These are phyloP conservation scores for Drosophila kuntzei DNA, from an alignment of 2,888 invertebrate species.

Conservation along the genomic window DNA sequence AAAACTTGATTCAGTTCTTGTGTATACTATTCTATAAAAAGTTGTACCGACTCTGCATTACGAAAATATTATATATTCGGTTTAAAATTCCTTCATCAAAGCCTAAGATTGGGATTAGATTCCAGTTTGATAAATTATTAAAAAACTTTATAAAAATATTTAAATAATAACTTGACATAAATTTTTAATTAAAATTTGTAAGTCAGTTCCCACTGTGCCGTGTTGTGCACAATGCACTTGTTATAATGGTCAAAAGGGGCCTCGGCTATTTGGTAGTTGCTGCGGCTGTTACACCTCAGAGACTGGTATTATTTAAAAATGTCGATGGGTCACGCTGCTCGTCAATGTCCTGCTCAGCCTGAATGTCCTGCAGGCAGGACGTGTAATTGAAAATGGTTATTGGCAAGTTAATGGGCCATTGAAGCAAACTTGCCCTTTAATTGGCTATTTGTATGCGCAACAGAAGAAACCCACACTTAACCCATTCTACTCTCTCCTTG, in stretches of 20 bases:
- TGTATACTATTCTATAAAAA: no score
- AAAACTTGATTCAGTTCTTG: no score
- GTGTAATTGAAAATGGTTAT: conserved; percentile 79
- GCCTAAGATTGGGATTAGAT: no score
- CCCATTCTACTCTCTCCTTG: neutral
- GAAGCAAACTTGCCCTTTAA: conserved; percentile 52
- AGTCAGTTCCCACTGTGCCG: conserved; percentile 26
- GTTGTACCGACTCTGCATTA: no score
- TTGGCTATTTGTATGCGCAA: conserved; percentile 73
- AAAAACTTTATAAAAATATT: no score
- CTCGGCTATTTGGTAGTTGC: conserved; percentile 43
- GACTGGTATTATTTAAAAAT: conserved; percentile 77
- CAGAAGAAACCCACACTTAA: conserved; percentile 5
- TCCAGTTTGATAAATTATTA: no score
- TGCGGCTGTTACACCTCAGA: conserved; percentile 58
- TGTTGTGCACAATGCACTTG: conserved; percentile 28
- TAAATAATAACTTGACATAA: neutral
- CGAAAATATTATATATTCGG: no score
- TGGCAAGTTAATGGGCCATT: conserved; percentile 72
- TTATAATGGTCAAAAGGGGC: conserved; percentile 29
- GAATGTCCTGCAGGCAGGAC: conserved; percentile 20
- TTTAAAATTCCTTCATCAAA: no score
- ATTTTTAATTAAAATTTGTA: neutral
- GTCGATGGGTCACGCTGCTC: conserved; percentile 73
- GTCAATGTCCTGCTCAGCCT: conserved; percentile 43